These are phyloP conservation scores for Aleiodes sp. DNA, from an alignment of 1,140 invertebrate species.

Conservation along the genomic window DNA sequence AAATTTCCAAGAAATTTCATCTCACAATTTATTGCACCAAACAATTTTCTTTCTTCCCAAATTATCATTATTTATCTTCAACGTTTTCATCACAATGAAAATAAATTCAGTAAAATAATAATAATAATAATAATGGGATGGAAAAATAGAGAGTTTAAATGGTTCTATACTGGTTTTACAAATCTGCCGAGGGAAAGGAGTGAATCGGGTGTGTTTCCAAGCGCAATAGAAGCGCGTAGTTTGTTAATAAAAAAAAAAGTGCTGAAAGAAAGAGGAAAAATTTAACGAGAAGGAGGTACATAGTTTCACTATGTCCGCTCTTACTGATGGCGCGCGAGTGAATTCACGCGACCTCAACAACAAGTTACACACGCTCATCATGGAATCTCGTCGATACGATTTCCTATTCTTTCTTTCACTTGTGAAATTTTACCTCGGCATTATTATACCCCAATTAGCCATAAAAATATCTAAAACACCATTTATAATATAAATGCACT, in stretches of 20 bases:
- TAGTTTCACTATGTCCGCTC: conserved; percentile 24
- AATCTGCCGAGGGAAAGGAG: conserved; percentile 11
- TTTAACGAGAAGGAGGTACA: neutral
- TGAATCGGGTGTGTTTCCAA: conserved; percentile 8
- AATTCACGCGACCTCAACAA: conserved; percentile 25
- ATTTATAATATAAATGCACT: conserved; percentile 12
- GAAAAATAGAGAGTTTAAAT: conserved; percentile 38
- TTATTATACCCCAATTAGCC: conserved; percentile 11
- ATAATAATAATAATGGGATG: too few species aligned
- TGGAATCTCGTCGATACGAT: conserved; percentile 33
- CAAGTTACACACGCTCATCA: conserved; percentile 7
- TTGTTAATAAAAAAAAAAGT: neutral
- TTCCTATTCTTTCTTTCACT: conserved; percentile 33
- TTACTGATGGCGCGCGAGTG: neutral
- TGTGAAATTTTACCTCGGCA: conserved; percentile 16
- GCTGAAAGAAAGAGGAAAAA: neutral
- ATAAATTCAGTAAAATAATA: too few species aligned
- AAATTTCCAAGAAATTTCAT: too few species aligned
- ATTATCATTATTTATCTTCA: too few species aligned
- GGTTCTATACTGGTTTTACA: neutral
- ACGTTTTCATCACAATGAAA: too few species aligned
- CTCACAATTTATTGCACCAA: too few species aligned
- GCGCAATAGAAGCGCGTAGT: neutral
- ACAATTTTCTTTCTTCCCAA: too few species aligned
- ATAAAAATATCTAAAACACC: neutral